Conservation (phyloP, 2,113 vertebrate genomes). For the Oreotrochilus melanogaster region DNA sequence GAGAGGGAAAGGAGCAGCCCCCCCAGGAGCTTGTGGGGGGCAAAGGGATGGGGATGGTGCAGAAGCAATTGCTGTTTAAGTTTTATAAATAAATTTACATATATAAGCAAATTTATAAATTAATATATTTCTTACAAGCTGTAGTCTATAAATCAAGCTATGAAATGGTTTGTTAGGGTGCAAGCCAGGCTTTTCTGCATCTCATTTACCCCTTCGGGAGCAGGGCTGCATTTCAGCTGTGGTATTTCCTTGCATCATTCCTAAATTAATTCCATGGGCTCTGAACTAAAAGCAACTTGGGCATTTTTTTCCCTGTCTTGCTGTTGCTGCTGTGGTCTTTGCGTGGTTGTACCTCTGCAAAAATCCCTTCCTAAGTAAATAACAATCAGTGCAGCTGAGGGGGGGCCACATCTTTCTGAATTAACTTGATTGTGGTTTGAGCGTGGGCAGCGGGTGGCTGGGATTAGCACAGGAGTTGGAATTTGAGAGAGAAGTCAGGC, state of each 20-base stretch:
- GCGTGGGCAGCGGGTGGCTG: background rate
- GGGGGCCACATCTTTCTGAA: background rate
- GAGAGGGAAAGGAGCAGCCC: background rate
- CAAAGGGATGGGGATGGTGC: background rate
- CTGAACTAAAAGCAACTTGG: background rate
- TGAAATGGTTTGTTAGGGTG: background rate
- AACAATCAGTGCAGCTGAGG: rapidly evolving
- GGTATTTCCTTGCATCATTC: background rate
- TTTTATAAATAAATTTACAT: no score
- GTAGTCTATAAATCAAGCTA: background rate
- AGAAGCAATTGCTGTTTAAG: background rate
- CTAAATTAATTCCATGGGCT: background rate
- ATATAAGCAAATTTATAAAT: no score
- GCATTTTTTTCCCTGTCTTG: rapidly evolving
- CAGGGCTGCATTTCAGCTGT: background rate
- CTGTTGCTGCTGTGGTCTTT: background rate
- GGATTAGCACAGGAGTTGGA: background rate
- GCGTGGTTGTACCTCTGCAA: rapidly evolving
- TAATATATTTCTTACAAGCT: no score
- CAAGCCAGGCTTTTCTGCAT: background rate
- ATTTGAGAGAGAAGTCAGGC: background rate
- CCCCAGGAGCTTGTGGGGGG: background rate
- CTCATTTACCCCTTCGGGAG: background rate
- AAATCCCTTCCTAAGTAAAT: background rate
- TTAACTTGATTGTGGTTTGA: background rate